Evolutionary conservation across 2,797 vertebrate species (phyloP), one percentile per base, ranked within the genome.

Genomic region (Halcyon leucocephala): DNA sequence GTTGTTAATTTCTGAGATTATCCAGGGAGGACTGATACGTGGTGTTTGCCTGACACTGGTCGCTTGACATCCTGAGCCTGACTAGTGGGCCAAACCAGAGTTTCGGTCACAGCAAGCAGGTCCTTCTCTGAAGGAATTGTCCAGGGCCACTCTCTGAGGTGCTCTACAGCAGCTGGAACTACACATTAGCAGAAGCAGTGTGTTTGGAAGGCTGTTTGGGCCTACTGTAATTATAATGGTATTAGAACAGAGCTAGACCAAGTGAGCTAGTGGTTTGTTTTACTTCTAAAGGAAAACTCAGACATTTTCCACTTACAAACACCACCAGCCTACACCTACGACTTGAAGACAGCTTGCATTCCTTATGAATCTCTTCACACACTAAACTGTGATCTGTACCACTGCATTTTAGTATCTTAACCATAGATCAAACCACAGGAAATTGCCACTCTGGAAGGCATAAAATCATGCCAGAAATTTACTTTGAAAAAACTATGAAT

Each of bases 331-430:
- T 29, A 58, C 49, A 46, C 41, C 41, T 42, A 42, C 19, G 57
- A 49, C 31, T 92, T 76, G 33, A 55, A 93, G 51, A 61, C 41
- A 48, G 21, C 24, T 73, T 90, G 72, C 67, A 57, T 91, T 97
- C 54, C 79, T 93, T 93, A 78, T 94, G 66, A 69, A 87, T 25
- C 31, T 93, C 37, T 87, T 73, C 41, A 62, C 44, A 60, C 31
- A 74, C 24, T 80, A 48, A 92, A 91, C 87, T 96, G 76, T 70
- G 81, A 90, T 76, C 82, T 84, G 42, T 74, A 82, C 35, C 8
- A 33, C 19, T 69, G 33, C 24, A 7, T 92, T 94, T 82, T 91
- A 91, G 71, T 69, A 64, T 77, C 52, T 81, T 82, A 72, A 81
- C 49, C 52, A 21, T 57, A 94, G 61, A 86, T 33, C 48, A 92